Base-by-base conservation (phyloP, 2,888 invertebrate species). In the Orthonevra nobilis region DNA sequence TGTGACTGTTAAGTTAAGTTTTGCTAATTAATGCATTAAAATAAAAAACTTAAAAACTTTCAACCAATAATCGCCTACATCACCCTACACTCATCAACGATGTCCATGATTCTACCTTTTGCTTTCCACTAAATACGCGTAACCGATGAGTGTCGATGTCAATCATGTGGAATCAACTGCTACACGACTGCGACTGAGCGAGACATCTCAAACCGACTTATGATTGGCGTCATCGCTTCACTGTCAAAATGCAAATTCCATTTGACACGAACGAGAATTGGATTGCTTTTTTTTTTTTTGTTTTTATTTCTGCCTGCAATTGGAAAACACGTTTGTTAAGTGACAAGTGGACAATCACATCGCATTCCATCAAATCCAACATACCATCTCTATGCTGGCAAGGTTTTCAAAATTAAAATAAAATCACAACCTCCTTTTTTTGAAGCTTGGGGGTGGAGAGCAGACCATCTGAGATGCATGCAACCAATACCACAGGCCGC, bases 141-240 rank as follows among this genome's bases (percentile, higher is more conserved):
- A 79, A 79, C 72, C 68, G 79, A 79, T 81, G 74, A 81, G 81
- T 81, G 81, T 81, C 81, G 81, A 69, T 81, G 81, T 74, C 81
- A 81, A 74, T 81, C 81, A 81, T 12, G 42, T 74, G 63, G 79
- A 68, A 73, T 81, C 79, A 81, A 68, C 79, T 36, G 61, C n/a
- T n/a, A n/a, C n/a, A n/a, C 73, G 56, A 69, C 52, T 38, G 38
- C 38, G 28, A 60, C 50, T 64, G 81, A 74, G 56, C 74, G 74
- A n/a, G n/a, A 69, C 73, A 69, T 61, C 50, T 42, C 69, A 61
- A 68, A 66, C 72, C 61, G 73, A 66, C 79, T 79, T 56, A 38
- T 81, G 74, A 81, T 74, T 74, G 73, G 81, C 74, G 69, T 81
- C 81, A 58, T 74, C 68, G 81, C 69, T 69, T 73, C 74, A 58